A percentile compares a stretch with the other conserved stretches of the same genome.
These are phyloP conservation scores for Lepetodrilus schrolli DNA, from an alignment of 2,888 invertebrate species.

Conservation along the genomic window DNA sequence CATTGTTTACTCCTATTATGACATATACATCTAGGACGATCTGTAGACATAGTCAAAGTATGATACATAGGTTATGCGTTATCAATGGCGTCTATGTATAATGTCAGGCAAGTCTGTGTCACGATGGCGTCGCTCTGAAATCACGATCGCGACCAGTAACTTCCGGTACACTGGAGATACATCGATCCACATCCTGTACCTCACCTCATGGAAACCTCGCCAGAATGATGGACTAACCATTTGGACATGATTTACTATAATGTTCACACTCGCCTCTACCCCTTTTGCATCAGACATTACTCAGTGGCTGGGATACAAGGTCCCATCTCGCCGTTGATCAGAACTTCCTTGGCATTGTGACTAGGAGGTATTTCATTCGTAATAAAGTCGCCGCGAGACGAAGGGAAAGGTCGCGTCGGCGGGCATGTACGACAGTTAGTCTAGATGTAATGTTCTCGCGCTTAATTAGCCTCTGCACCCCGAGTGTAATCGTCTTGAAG, in stretches of 20 bases:
- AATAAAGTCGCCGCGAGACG: neutral
- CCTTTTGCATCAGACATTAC: neutral
- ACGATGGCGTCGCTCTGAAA: no score
- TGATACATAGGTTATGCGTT: no score
- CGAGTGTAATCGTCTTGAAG: slow-evolving; percentile 18
- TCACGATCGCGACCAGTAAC: no score
- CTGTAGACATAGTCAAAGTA: no score
- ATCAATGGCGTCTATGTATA: no score
- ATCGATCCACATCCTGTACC: no score
- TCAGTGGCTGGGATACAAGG: neutral
- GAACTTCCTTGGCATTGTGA: neutral
- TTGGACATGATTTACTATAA: slow-evolving; percentile 18
- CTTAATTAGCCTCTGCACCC: slow-evolving; percentile 16
- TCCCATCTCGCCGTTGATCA: neutral
- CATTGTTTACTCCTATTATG: no score
- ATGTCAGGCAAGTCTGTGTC: no score
- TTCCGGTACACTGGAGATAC: no score
- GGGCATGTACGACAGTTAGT: neutral
- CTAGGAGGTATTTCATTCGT: neutral
- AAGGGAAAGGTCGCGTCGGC: neutral
- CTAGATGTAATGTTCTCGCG: slow-evolving; percentile 7
- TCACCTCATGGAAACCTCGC: slow-evolving; percentile 3
- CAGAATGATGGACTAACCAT: slow-evolving; percentile 19
- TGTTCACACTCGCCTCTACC: neutral
- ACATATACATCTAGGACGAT: no score